These are phyloP conservation scores for Pomacea canaliculata DNA, from an alignment of 2,888 invertebrate genomes.

Conservation along the genomic window DNA sequence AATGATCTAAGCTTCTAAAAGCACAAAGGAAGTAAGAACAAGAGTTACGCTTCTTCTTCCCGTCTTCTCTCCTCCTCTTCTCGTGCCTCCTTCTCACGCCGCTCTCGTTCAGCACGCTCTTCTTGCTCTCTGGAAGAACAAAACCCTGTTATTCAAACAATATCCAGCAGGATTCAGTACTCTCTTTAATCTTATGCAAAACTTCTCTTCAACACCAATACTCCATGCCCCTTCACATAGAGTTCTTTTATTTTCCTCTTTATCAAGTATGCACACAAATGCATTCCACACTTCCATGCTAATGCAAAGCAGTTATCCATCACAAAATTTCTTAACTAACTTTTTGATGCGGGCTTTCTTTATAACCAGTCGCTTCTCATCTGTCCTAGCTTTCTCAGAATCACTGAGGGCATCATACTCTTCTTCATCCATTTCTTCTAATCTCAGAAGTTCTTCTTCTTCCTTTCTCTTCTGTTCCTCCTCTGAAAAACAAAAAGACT, in stretches of 20 bases:
- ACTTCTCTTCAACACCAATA: no score
- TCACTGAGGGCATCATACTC: conserved; percentile 69
- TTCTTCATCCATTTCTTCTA: conserved; percentile 70
- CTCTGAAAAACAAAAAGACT: conserved; percentile 43
- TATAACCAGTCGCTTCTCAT: conserved; percentile 65
- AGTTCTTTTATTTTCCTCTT: no score
- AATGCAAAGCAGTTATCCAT: no score
- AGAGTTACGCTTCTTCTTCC: conserved; percentile 65
- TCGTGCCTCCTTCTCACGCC: conserved; percentile 57
- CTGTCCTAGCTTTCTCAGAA: conserved; percentile 64
- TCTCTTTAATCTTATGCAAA: no score
- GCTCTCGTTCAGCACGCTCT: conserved; percentile 61
- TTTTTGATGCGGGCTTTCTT: conserved; percentile 67
- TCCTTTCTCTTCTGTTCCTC: conserved; percentile 46
- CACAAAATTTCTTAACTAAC: conserved; percentile 35
- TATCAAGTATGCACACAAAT: no score
- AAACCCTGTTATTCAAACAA: not conserved
- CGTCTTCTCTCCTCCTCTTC: conserved; percentile 60
- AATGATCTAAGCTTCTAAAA: no score
- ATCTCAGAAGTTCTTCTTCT: conserved; percentile 57
- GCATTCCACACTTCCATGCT: no score
- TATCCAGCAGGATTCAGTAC: no score
- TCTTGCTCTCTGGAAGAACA: conserved; percentile 58
- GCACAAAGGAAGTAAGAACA: conserved; percentile 5
- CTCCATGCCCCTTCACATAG: no score